Evolutionary conservation across 37 sponge, comb jelly and placozoan genomes (phyloP).

Genomic region (Cladorhizidae sp.): DNA sequence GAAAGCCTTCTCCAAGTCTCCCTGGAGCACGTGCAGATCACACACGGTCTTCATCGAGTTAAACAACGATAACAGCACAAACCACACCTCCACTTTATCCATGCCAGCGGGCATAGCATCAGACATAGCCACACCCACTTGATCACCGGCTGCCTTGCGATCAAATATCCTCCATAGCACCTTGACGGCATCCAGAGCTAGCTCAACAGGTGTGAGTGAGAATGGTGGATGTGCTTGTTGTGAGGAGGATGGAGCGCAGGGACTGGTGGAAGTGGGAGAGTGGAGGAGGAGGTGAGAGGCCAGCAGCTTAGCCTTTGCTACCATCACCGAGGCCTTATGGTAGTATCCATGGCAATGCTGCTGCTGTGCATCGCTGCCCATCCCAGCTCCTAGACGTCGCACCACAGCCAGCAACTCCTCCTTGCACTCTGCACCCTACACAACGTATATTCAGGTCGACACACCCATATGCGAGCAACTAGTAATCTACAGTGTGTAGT

Average conservation of each 20-base stretch:
- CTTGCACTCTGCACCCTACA: neutral
- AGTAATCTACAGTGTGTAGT: too few species aligned
- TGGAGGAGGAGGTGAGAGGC: neutral
- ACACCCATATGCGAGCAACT: too few species aligned
- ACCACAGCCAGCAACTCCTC: too few species aligned
- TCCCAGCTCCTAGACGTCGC: too few species aligned
- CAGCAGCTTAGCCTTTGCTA: conserved; percentile 38
- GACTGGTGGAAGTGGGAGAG: neutral
- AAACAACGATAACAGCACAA: neutral
- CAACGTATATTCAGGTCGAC: too few species aligned
- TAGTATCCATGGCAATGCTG: too few species aligned
- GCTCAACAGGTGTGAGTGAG: conserved; percentile 29
- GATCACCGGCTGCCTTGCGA: neutral
- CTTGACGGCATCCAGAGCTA: conserved; percentile 35
- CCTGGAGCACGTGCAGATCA: conserved; percentile 14
- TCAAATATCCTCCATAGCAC: neutral
- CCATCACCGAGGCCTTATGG: neutral
- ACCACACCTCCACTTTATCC: neutral
- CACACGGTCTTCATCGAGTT: neutral
- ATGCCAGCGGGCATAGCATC: neutral
- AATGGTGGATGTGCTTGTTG: neutral
- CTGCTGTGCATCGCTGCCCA: too few species aligned
- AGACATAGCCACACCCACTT: neutral
- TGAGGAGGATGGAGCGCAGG: too few species aligned
- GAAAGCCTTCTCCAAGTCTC: conserved; percentile 21